phyloP scores from a whole-genome alignment of 2,113 vertebrate species.

The Tragelaphus imberbis region DNA sequence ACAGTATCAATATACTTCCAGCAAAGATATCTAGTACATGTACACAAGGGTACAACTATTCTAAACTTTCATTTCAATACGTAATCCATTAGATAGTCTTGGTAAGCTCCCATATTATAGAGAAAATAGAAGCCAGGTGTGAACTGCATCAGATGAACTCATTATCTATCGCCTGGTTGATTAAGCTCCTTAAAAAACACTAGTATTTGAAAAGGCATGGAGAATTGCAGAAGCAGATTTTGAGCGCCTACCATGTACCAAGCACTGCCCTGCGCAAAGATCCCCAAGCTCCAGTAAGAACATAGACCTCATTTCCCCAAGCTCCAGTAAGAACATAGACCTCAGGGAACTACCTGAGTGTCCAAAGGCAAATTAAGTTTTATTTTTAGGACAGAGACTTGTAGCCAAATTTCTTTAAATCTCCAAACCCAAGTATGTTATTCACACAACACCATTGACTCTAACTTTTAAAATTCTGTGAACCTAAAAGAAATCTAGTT shows the following conservation, averaged over 20 bases:
- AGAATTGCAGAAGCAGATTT: neutral
- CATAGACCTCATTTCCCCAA: neutral
- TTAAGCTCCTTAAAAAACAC: neutral
- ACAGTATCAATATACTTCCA: neutral
- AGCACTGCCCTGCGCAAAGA: neutral
- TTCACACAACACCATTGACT: neutral
- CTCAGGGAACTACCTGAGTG: too few relatives aligned
- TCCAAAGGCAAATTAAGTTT: neutral
- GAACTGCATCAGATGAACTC: neutral
- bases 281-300: neutral
- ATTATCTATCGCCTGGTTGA: neutral
- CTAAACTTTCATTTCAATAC: neutral
- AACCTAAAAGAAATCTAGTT: neutral
- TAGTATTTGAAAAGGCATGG: neutral
- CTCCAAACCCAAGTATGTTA: neutral
- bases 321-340: neutral
- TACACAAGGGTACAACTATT: neutral
- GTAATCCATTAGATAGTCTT: neutral
- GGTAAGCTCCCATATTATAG: neutral
- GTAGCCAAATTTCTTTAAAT: slow-evolving; percentile 7
- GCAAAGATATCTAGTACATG: neutral
- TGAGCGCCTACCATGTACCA: neutral
- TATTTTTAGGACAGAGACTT: neutral
- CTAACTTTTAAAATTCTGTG: neutral
- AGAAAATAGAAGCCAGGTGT: neutral